Percentiles rank a stretch among this genome's conserved stretches.
phyloP scores from a whole-genome alignment of 2,797 vertebrate genomes.

The Aldrovandia affinis region DNA sequence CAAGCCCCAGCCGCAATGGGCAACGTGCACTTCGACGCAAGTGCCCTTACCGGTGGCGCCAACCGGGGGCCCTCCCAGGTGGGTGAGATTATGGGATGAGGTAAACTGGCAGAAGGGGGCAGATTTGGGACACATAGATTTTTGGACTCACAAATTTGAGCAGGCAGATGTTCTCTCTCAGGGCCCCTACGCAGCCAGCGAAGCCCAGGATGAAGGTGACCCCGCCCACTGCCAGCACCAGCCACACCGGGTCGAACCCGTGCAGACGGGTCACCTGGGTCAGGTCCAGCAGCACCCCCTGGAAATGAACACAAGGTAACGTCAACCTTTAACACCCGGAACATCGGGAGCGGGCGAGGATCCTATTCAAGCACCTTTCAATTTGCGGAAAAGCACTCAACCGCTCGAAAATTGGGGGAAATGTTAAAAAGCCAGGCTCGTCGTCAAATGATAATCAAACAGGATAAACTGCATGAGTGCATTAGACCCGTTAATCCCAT shows the following conservation, averaged over 20 bases:
- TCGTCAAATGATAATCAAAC: not conserved
- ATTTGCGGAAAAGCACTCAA: not conserved
- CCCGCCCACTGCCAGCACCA: conserved; percentile 86
- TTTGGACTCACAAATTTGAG: conserved; percentile 88
- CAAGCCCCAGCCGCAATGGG: too few relatives aligned
- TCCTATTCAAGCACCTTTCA: not conserved
- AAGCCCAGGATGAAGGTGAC: conserved; percentile 93
- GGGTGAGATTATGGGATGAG: too few relatives aligned
- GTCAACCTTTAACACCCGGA: not conserved
- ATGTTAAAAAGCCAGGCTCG: not conserved
- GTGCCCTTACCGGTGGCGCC: too few relatives aligned
- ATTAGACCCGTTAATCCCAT: not conserved
- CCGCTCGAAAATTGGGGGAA: not conserved
- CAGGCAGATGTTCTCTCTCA: conserved; percentile 96
- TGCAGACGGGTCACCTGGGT: conserved; percentile 88
- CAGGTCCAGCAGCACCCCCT: conserved; percentile 90
- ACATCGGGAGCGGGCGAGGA: not conserved
- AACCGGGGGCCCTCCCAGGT: too few relatives aligned
- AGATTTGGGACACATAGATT: not conserved
- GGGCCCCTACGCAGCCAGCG: conserved; percentile 93
- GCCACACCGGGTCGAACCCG: conserved; percentile 92
- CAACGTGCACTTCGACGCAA: too few relatives aligned
- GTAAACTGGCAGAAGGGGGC: not conserved
- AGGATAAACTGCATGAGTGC: not conserved
- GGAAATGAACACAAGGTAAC: conserved; percentile 24